Conservation (phyloP, 2,888 invertebrate genomes). For the Standfussiana lucernea region DNA sequence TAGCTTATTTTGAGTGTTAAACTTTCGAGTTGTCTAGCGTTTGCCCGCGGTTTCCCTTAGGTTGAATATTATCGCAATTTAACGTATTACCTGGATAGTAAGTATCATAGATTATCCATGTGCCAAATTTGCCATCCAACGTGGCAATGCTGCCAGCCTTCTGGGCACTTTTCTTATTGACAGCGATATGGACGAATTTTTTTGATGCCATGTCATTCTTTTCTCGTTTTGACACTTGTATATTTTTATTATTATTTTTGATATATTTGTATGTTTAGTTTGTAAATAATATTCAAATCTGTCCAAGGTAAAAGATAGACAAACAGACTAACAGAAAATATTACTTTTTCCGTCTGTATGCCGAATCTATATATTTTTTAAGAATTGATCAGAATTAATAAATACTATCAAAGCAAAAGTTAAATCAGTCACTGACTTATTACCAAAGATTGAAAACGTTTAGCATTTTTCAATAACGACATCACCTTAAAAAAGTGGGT, state of each 20-base stretch:
- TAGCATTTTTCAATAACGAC: slow-evolving; percentile 22
- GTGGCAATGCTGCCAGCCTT: too few relatives aligned
- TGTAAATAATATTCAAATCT: neutral
- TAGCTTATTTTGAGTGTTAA: neutral
- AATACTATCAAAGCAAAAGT: neutral
- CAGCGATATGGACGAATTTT: too few relatives aligned
- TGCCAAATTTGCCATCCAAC: neutral
- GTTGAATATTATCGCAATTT: neutral
- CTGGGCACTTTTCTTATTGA: too few relatives aligned
- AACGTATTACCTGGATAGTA: neutral
- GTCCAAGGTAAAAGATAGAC: neutral
- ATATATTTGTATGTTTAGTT: too few relatives aligned
- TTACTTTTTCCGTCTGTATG: neutral
- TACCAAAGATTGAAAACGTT: neutral
- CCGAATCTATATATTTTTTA: neutral
- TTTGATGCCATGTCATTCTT: too few relatives aligned
- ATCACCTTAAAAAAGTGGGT: slow-evolving; percentile 29
- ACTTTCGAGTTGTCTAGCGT: neutral
- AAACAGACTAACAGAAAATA: neutral
- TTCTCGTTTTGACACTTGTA: too few relatives aligned
- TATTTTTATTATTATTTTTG: too few relatives aligned
- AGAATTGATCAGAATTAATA: neutral
- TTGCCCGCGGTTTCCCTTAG: neutral
- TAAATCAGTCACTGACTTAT: neutral
- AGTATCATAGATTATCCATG: neutral